phyloP scores from a whole-genome alignment of 2,888 invertebrate genomes.

The Sphaerophoria rueppellii region DNA sequence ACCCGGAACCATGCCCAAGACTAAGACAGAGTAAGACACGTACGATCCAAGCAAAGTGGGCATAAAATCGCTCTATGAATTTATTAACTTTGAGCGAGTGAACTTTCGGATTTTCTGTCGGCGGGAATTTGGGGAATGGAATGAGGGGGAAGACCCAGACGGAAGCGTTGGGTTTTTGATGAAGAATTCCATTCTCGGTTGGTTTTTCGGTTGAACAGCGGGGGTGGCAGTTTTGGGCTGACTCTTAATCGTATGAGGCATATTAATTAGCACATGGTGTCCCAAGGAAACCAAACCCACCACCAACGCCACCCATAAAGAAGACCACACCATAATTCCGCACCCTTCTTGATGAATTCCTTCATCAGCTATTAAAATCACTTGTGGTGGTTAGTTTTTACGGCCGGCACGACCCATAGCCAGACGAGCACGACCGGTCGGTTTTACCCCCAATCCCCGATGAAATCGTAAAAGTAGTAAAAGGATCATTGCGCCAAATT shows the following conservation, averaged over 20 bases:
- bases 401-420: constrained; percentile 1
- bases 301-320: constrained; percentile 21
- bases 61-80: constrained; percentile 74
- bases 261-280: constrained; percentile 70
- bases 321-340: not conserved
- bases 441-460: not conserved
- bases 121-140: not conserved
- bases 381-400: constrained; percentile 72
- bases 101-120: constrained; percentile 66
- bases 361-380: constrained; percentile 64
- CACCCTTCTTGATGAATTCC: constrained; percentile 65
- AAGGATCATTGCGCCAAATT: constrained; percentile 72
- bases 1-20: constrained; percentile 45
- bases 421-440: no score
- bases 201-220: not conserved
- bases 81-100: constrained; percentile 71
- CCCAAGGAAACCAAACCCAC: constrained; percentile 68
- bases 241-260: constrained; percentile 65
- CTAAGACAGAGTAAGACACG: constrained; percentile 56
- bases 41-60: constrained; percentile 68
- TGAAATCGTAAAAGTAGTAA: constrained; percentile 48
- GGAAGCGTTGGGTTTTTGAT: constrained; percentile 20
- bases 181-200: constrained; percentile 62
- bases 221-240: not conserved
- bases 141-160: not conserved